Conservation (phyloP, 2,797 vertebrate genomes). For the Mallotus villosus region DNA sequence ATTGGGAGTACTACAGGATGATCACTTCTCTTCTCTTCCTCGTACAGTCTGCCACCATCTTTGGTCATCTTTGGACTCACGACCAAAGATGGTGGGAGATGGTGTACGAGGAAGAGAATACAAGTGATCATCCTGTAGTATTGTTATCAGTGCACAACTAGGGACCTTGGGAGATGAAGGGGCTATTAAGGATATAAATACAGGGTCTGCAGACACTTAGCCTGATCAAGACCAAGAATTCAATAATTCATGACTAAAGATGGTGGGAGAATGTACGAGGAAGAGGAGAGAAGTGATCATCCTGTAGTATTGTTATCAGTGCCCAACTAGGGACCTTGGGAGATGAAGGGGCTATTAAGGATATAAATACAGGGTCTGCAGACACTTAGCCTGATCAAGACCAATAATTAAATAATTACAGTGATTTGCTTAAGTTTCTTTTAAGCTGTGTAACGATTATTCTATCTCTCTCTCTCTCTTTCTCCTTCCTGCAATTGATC, state of each 20-base stretch:
- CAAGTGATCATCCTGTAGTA: slow-evolving; percentile 25
- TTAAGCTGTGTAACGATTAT: slow-evolving; percentile 70
- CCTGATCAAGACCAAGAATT: slow-evolving; percentile 72
- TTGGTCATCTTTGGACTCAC: slow-evolving; percentile 29
- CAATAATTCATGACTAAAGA: slow-evolving; percentile 61
- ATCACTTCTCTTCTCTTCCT: slow-evolving; percentile 27
- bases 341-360: slow-evolving; percentile 66
- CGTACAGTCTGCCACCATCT: slow-evolving; percentile 26
- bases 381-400: slow-evolving; percentile 73
- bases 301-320: slow-evolving; percentile 54
- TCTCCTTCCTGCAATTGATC: slow-evolving; percentile 62
- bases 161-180: slow-evolving; percentile 63
- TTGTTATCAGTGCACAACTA: slow-evolving; percentile 55
- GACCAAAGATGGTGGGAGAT: slow-evolving; percentile 25
- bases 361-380: slow-evolving; percentile 68
- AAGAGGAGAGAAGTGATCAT: slow-evolving; percentile 19
- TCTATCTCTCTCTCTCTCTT: slow-evolving; percentile 54
- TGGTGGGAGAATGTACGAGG: slow-evolving; percentile 31
- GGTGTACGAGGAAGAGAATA: slow-evolving; percentile 29
- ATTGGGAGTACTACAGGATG: not conserved
- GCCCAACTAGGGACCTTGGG: slow-evolving; percentile 53
- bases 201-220: slow-evolving; percentile 65
- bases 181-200: slow-evolving; percentile 70
- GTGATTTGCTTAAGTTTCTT: slow-evolving; percentile 73
- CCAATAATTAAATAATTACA: slow-evolving; percentile 75